Evolutionary conservation across 2,797 vertebrate species (phyloP).

Genomic region (Hippoglossus hippoglossus): DNA sequence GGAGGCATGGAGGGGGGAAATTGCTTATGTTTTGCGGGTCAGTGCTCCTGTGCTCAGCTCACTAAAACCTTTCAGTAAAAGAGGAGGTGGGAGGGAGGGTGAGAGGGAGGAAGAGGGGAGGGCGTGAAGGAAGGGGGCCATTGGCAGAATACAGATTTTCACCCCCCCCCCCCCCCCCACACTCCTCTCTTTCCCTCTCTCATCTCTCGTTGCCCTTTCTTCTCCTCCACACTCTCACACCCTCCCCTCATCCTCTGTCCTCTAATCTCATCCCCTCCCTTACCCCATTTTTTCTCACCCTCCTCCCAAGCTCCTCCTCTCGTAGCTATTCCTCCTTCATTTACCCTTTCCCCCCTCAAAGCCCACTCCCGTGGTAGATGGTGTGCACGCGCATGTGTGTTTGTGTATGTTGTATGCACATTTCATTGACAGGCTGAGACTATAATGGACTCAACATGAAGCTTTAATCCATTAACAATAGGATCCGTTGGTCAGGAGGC

Average conservation of each 20-base stretch:
- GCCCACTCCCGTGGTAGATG: constrained; percentile 51
- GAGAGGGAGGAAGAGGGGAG: constrained; percentile 21
- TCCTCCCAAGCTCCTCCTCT: constrained; percentile 31
- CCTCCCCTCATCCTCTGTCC: constrained; percentile 67
- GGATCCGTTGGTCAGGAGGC: constrained; percentile 80
- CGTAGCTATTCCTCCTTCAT: constrained; percentile 74
- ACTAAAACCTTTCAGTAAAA: constrained; percentile 86
- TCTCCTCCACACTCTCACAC: constrained; percentile 67
- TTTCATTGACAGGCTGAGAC: constrained; percentile 83
- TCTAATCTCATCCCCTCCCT: constrained; percentile 70
- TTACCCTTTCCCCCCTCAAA: constrained; percentile 70
- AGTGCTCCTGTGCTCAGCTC: constrained; percentile 82
- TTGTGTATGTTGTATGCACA: constrained; percentile 82
- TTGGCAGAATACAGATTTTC: constrained; percentile 70
- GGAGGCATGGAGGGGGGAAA: constrained; percentile 67
- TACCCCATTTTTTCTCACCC: constrained; percentile 56
- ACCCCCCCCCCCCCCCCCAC: constrained; percentile 15
- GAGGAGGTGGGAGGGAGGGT: constrained; percentile 23
- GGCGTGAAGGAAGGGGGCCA: constrained; percentile 59
- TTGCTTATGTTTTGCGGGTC: constrained; percentile 89
- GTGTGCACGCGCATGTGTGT: constrained; percentile 72
- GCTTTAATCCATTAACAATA: constrained; percentile 84
- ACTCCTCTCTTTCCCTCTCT: constrained; percentile 37
- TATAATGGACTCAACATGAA: constrained; percentile 85
- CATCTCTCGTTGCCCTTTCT: constrained; percentile 74